These are phyloP conservation scores for Dallia pectoralis DNA, from an alignment of 2,797 vertebrate genomes.

Conservation along the genomic window DNA sequence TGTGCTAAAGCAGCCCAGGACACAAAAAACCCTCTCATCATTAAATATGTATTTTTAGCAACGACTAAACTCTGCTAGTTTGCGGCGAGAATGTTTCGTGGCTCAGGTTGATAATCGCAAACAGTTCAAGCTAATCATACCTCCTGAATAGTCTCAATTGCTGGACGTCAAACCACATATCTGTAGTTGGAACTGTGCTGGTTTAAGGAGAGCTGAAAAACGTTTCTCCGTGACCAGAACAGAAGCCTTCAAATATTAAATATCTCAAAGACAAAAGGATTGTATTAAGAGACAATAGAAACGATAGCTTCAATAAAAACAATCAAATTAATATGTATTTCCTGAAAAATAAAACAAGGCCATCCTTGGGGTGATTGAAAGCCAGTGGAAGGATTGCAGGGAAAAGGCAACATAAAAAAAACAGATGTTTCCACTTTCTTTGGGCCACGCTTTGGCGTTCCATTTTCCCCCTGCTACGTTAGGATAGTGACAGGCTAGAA, in stretches of 20 bases:
- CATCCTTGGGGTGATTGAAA: too few relatives aligned
- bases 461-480: too few relatives aligned
- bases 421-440: too few relatives aligned
- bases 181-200: slow-evolving; percentile 43
- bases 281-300: background rate
- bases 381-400: too few relatives aligned
- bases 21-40: slow-evolving; percentile 59
- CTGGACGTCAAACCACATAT: slow-evolving; percentile 42
- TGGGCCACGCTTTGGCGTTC: too few relatives aligned
- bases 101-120: slow-evolving; percentile 50
- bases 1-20: slow-evolving; percentile 41
- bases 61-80: slow-evolving; percentile 51
- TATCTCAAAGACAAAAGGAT: slow-evolving; percentile 11
- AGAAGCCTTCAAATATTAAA: slow-evolving; percentile 1
- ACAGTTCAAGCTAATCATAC: slow-evolving; percentile 36
- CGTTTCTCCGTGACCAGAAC: background rate
- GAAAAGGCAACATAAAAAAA: too few relatives aligned
- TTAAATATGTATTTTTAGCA: slow-evolving; percentile 59
- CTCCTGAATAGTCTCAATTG: slow-evolving; percentile 45
- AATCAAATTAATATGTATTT: background rate
- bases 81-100: slow-evolving; percentile 35
- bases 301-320: background rate
- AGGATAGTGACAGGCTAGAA: background rate
- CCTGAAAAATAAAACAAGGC: background rate
- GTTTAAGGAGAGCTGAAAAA: slow-evolving; percentile 33